These are phyloP conservation scores for Paedocypris sp. DNA, from an alignment of 2,113 vertebrate genomes.

Conservation along the genomic window DNA sequence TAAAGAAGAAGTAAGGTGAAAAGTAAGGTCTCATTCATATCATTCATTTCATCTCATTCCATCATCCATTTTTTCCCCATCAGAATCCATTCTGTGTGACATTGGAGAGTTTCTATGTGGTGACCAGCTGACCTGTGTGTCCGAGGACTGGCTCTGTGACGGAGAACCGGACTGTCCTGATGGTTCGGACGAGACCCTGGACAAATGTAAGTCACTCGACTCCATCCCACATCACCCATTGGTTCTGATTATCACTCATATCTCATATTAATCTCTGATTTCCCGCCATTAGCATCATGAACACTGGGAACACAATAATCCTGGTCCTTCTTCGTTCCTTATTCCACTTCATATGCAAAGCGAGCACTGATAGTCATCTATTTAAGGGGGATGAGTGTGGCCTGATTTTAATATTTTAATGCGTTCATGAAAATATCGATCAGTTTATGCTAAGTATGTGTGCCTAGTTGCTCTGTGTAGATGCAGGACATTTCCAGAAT, in stretches of 20 bases:
- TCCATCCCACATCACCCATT: conserved; percentile 37
- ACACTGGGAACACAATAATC: not conserved
- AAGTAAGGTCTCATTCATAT: too few relatives aligned
- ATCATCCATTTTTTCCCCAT: conserved; percentile 44
- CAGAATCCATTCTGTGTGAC: conserved; percentile 77
- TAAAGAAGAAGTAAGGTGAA: too few relatives aligned
- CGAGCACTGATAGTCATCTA: not conserved
- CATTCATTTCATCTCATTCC: conserved; percentile 43
- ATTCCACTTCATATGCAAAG: not conserved
- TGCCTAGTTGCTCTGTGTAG: conserved; percentile 15
- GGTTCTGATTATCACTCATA: not conserved
- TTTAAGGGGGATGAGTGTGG: not conserved
- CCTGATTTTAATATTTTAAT: not conserved
- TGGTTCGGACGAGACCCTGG: conserved; percentile 76
- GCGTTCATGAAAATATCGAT: conserved; percentile 20
- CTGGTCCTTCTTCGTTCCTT: not conserved
- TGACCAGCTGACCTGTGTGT: conserved; percentile 72
- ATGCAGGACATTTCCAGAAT: conserved; percentile 8
- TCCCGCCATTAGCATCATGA: not conserved
- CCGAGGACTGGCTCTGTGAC: conserved; percentile 86
- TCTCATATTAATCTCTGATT: conserved; percentile 3
- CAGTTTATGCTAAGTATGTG: not conserved
- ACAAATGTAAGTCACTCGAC: conserved; percentile 71
- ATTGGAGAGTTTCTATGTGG: conserved; percentile 83
- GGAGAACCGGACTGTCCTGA: conserved; percentile 87